Percentiles rank a stretch among this genome's conserved stretches.
Evolutionary conservation across 2,797 vertebrate species (phyloP).

Genomic region (Coregonus ussuriensis): DNA sequence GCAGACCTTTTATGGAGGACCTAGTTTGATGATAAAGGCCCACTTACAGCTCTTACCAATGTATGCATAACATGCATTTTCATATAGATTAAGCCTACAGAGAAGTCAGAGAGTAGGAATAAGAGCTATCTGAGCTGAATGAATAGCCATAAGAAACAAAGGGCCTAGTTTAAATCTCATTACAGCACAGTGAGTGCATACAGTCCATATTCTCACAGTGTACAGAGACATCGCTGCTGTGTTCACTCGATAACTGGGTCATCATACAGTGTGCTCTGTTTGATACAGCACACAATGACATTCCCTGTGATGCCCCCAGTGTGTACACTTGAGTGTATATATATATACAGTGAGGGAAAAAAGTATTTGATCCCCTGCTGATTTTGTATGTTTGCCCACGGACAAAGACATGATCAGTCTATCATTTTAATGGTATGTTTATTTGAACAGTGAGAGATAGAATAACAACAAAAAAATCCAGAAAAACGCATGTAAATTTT

Average conservation of each 20-base stretch:
- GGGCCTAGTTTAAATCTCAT: conserved; percentile 1
- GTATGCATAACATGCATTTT: conserved; percentile 42
- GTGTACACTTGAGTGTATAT: neutral
- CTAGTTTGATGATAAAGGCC: neutral
- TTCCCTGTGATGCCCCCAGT: neutral
- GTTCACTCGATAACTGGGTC: conserved; percentile 43
- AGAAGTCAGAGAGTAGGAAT: too few species aligned
- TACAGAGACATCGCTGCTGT: conserved; percentile 1
- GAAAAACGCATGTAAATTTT: too few species aligned
- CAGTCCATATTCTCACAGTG: neutral
- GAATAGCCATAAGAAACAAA: conserved; percentile 8
- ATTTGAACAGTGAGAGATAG: too few species aligned
- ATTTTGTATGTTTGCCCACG: too few species aligned
- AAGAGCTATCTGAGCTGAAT: neutral
- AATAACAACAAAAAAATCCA: too few species aligned
- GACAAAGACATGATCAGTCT: too few species aligned
- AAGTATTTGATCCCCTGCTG: too few species aligned
- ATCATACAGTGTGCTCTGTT: conserved; percentile 6
- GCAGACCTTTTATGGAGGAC: neutral
- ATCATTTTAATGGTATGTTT: too few species aligned
- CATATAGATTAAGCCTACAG: conserved; percentile 39
- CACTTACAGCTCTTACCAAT: neutral
- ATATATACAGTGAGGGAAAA: too few species aligned
- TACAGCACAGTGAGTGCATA: conserved; percentile 3
- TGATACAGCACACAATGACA: conserved; percentile 47